phyloP scores from a whole-genome alignment of 2,888 invertebrate species.

The Autographa pulchrina region DNA sequence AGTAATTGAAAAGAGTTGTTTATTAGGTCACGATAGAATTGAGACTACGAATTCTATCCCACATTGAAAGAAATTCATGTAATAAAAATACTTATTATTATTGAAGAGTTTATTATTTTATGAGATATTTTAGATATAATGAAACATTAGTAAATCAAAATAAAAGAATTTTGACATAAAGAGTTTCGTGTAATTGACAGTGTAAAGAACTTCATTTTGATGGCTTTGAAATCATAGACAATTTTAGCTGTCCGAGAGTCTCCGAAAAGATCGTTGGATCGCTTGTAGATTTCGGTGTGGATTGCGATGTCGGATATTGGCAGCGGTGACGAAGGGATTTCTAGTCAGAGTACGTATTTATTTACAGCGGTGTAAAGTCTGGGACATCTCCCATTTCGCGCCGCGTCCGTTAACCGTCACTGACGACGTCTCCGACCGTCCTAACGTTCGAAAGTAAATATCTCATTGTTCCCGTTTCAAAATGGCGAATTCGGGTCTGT shows the following conservation, averaged over 20 bases:
- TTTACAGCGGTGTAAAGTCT: conserved; percentile 72
- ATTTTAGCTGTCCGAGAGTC: conserved; percentile 75
- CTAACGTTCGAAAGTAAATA: conserved; percentile 86
- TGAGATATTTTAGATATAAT: no score
- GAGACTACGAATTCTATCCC: neutral
- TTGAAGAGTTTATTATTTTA: no score
- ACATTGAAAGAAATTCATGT: neutral
- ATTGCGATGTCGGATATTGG: conserved; percentile 94
- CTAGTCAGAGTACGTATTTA: conserved; percentile 93
- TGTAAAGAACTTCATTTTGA: conserved; percentile 77
- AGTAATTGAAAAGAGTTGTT: conserved; percentile 60
- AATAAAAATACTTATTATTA: neutral
- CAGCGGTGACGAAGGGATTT: conserved; percentile 94
- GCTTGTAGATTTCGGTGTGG: conserved; percentile 88
- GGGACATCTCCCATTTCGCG: conserved; percentile 66
- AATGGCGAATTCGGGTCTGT: conserved; percentile 86
- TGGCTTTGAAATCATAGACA: conserved; percentile 83
- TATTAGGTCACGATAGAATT: conserved; percentile 34
- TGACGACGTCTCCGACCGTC: conserved; percentile 72
- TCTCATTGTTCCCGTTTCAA: conserved; percentile 89
- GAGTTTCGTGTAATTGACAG: conserved; percentile 31
- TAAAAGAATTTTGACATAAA: neutral
- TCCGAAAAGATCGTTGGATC: conserved; percentile 86
- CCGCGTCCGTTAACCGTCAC: conserved; percentile 72
- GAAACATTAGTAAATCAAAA: neutral